Base-by-base conservation (phyloP, 1,140 invertebrate genomes). In the Phymorhynchus buccinoides region DNA sequence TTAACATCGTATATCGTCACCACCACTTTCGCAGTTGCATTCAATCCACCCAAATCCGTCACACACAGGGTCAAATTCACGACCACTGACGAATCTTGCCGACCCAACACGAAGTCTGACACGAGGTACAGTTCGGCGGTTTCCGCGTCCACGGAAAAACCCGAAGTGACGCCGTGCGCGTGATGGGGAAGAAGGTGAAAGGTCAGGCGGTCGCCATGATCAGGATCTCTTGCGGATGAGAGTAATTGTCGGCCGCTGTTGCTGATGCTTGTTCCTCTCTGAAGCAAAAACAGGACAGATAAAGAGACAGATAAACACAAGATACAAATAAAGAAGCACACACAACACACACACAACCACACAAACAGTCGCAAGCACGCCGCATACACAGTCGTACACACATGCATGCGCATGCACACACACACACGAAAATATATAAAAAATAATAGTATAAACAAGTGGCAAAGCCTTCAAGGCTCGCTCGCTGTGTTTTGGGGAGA, bases 61-160 rank as follows among this genome's bases (percentile, higher is more conserved):
- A 27, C 68, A 12, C 68, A 37, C 32, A 71, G 30, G 6, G 68
- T 71, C 68, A 71, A 18, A 35, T 71, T 35, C 9, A 71, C 68
- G 30, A 37, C 2, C 30, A 71, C n/a, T 71, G 68, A 32, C 68
- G 68, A 35, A 37, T 7, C 37, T 71, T 71, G 30, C 68, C 68
- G 68, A 37, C 30, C 37, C 68, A 71, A 71, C 30, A 35, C 68
- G 35, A 71, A 71, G 30, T 71, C 30, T 6, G 18, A 7, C 32
- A 32, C 68, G 68, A 71, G 37, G 4, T 12, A 35, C 30, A 71
- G 30, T 71, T 71, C 68, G 68, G 68, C 68, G 37, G 7, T 71
- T 71, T 71, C 68, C 68, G 68, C 9, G 30, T 71, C 68, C 4
- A 71, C 68, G 68, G 68, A 71, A 18, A 71, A 71, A 71, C 30